Evolutionary conservation across 2,888 invertebrate species (phyloP).

Genomic region (Amphimallon solstitiale): DNA sequence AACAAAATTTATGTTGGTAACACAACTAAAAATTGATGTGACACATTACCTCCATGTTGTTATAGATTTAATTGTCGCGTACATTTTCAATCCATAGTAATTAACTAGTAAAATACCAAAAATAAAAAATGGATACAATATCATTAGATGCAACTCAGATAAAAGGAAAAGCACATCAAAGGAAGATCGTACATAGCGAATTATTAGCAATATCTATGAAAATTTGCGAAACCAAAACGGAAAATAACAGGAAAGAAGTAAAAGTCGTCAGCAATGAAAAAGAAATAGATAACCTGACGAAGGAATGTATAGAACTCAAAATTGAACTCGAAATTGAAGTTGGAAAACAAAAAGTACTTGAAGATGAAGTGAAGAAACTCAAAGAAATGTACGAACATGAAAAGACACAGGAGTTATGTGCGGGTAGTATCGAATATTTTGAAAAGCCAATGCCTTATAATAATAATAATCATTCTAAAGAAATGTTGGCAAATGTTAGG

Average conservation of each 20-base stretch:
- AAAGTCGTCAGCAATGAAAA: background rate
- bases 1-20: too few relatives aligned
- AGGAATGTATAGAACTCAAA: slow-evolving; percentile 10
- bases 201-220: slow-evolving; percentile 41
- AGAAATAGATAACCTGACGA: background rate
- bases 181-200: slow-evolving; percentile 20
- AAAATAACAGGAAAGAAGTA: slow-evolving; percentile 11
- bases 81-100: too few relatives aligned
- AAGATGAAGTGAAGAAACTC: slow-evolving; percentile 20
- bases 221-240: slow-evolving; percentile 27
- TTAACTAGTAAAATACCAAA: background rate
- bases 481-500: too few relatives aligned
- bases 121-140: background rate
- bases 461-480: too few relatives aligned
- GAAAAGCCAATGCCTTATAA: too few relatives aligned
- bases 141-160: background rate
- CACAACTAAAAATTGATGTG: too few relatives aligned
- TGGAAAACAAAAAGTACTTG: slow-evolving; percentile 15
- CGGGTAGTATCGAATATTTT: slow-evolving; percentile 5
- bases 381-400: slow-evolving; percentile 30
- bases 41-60: too few relatives aligned
- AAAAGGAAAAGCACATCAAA: slow-evolving; percentile 10
- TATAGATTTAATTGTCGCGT: too few relatives aligned
- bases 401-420: slow-evolving; percentile 8
- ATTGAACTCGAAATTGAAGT: slow-evolving; percentile 5